These are phyloP conservation scores for Thalpophila matura DNA, from an alignment of 2,888 invertebrate species.

Conservation along the genomic window DNA sequence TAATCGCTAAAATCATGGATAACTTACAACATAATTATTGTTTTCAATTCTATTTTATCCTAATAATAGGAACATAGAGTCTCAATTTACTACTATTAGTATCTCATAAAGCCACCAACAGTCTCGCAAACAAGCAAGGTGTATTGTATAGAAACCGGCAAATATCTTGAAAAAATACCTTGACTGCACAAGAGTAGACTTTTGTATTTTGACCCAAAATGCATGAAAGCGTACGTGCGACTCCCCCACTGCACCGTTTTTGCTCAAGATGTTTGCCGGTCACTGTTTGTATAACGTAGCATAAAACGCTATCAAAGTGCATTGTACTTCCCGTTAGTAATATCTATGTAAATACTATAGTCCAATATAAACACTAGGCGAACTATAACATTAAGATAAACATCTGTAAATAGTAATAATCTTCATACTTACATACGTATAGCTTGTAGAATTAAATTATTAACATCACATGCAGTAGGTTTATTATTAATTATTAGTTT, in stretches of 20 bases:
- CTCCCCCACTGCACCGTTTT: too few species aligned
- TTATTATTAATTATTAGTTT: slow-evolving; percentile 50
- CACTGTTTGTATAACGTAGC: slow-evolving; percentile 27
- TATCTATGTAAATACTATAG: slow-evolving; percentile 61
- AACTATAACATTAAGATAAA: slow-evolving; percentile 47
- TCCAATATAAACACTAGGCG: slow-evolving; percentile 48
- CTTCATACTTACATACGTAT: slow-evolving; percentile 45
- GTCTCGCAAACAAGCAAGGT: slow-evolving; percentile 9
- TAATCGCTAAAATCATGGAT: slow-evolving; percentile 5
- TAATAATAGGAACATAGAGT: background rate
- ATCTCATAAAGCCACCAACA: slow-evolving; percentile 13
- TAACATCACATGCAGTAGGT: slow-evolving; percentile 71
- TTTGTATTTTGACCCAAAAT: too few species aligned
- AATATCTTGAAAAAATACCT: too few species aligned
- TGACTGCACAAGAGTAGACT: too few species aligned
- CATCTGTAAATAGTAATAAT: slow-evolving; percentile 65
- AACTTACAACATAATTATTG: background rate
- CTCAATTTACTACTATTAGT: background rate
- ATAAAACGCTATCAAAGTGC: slow-evolving; percentile 68
- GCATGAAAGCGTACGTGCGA: too few species aligned
- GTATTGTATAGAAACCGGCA: too few species aligned
- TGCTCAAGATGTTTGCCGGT: too few species aligned
- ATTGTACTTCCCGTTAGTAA: slow-evolving; percentile 75
- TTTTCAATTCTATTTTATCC: background rate
- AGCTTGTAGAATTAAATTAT: slow-evolving; percentile 65